phyloP scores from a whole-genome alignment of 2,113 vertebrate genomes.

The Sinocyclocheilus maitianheensis region DNA sequence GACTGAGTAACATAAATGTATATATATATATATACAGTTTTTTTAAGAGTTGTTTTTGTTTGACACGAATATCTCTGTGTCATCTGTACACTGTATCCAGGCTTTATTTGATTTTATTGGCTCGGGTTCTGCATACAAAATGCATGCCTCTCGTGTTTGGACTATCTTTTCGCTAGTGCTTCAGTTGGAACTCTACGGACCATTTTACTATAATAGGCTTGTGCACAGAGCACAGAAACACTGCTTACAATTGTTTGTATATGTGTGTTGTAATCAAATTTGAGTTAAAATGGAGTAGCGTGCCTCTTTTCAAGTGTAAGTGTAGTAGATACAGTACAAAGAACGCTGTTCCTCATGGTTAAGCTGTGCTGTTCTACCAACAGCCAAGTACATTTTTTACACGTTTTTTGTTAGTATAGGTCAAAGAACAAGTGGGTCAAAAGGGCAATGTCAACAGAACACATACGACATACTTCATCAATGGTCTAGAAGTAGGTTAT shows the following conservation, averaged over 20 bases:
- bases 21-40: conserved; percentile 9
- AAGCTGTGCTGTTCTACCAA: background rate
- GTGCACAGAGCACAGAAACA: background rate
- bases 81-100: background rate
- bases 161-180: background rate
- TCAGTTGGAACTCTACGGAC: background rate
- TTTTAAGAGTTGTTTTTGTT: conserved; percentile 3
- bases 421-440: background rate
- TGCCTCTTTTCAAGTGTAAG: background rate
- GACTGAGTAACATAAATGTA: conserved; percentile 16
- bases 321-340: background rate
- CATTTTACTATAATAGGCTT: background rate
- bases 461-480: background rate
- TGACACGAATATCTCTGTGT: conserved; percentile 12
- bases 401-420: background rate
- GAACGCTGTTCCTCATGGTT: background rate
- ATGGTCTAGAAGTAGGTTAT: background rate
- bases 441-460: background rate
- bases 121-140: conserved; percentile 15
- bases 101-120: conserved; percentile 32
- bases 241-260: background rate
- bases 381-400: background rate
- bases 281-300: background rate
- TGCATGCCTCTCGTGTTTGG: conserved; percentile 1
- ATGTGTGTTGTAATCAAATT: background rate